Evolutionary conservation across 1,140 invertebrate genomes (phyloP), one percentile per base, ranked within the genome.

Genomic region (Limonius californicus): DNA sequence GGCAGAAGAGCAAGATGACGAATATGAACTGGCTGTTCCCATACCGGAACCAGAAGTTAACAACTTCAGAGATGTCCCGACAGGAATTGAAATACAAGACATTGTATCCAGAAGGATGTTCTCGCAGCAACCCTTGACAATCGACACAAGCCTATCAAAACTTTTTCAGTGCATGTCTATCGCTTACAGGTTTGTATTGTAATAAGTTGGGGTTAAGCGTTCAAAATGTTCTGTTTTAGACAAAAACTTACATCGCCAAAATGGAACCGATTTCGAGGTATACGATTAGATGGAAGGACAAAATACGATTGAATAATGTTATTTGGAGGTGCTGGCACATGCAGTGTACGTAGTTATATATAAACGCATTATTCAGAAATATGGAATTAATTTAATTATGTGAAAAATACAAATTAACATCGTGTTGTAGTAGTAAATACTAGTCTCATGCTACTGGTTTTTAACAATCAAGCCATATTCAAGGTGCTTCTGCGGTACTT

Each of bases 261-360:
- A 87, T 99, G 97, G 97, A 99, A 99, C 81, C 87, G 94, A 72
- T 99, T 99, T 83, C 96, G 98, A 84, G 97, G 97, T 57, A 89
- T 99, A 67, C 89, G 95, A 71, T 80, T 99, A 85, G 92, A 70
- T 95, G 95, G 89, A 99, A 98, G 77, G 95, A 99, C 81, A 97
- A 99, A 82, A 98, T 99, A 70, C 87, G 97, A 68, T 81, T 99
- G 59, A 99, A 99, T 84, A 99, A 99, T 79, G 94, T 99, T 59
- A 99, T 99, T 72, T 99, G 97, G 97, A 86, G 97, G 76, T 98
- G 97, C 77, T 99, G 97, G 95, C 95, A 98, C 79, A 95, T 99
- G 92, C 97, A 99, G 81, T 99, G 95, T 98, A 83, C 16, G 45
- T 50, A 50, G 7, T 2, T 12, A 12, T 39, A 9, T 32, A n/a